These are phyloP conservation scores for Liposcelis brunnea DNA, from an alignment of 2,888 invertebrate species.

Conservation along the genomic window DNA sequence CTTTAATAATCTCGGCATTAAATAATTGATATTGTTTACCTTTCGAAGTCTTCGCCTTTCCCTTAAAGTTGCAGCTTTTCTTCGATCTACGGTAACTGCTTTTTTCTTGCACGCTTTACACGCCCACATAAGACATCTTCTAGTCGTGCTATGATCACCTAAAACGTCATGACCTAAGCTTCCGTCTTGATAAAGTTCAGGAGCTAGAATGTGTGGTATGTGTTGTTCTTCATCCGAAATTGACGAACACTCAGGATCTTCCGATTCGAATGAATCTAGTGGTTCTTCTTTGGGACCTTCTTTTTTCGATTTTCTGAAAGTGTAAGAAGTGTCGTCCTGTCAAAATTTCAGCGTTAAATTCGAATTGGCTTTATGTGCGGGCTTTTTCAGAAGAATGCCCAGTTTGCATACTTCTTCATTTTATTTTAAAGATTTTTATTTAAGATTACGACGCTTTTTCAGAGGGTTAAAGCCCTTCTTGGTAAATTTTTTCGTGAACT, in stretches of 20 bases:
- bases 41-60: slow-evolving; percentile 84
- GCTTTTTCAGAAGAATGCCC: too few species aligned
- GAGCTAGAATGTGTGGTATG: slow-evolving; percentile 33
- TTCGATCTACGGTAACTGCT: slow-evolving; percentile 83
- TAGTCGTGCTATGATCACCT: slow-evolving; percentile 27
- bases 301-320: too few species aligned
- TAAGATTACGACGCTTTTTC: too few species aligned
- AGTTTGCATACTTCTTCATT: too few species aligned
- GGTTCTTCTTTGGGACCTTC: slow-evolving; percentile 1
- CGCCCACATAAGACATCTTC: slow-evolving; percentile 86
- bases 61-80: slow-evolving; percentile 92
- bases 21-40: slow-evolving; percentile 39
- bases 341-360: too few species aligned
- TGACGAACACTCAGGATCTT: slow-evolving; percentile 5
- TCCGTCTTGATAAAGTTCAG: slow-evolving; percentile 1
- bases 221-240: slow-evolving; percentile 21
- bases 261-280: slow-evolving; percentile 3
- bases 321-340: too few species aligned
- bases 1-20: neutral
- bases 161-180: too few species aligned
- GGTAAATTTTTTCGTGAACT: too few species aligned
- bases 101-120: slow-evolving; percentile 96
- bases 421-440: too few species aligned
- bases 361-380: too few species aligned
- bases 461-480: too few species aligned